phyloP scores from a whole-genome alignment of 2,113 vertebrate species.

The Semicossyphus pulcher region DNA sequence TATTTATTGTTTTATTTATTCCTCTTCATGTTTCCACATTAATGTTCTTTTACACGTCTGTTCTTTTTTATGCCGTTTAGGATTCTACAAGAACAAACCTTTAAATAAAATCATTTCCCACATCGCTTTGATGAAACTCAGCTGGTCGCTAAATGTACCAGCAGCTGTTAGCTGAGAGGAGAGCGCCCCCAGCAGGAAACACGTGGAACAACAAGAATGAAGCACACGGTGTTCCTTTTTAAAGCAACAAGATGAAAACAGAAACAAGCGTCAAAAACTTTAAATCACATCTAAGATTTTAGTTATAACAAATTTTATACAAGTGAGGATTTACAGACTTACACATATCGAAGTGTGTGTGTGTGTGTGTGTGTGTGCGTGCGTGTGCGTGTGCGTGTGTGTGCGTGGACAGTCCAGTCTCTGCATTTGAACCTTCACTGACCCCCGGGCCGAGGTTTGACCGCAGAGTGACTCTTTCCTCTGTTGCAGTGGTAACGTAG shows the following conservation, averaged over 20 bases:
- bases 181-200: constrained; percentile 20
- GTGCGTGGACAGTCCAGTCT: constrained; percentile 1
- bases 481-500: constrained; percentile 37
- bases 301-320: too few relatives aligned
- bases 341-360: background rate
- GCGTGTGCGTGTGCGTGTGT: background rate
- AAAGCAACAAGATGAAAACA: background rate
- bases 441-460: constrained; percentile 50
- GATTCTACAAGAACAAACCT: too few relatives aligned
- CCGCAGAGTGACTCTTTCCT: constrained; percentile 46
- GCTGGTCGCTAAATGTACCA: background rate
- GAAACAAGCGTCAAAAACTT: too few relatives aligned
- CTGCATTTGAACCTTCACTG: constrained; percentile 59
- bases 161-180: background rate
- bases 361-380: background rate
- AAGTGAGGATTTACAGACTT: too few relatives aligned
- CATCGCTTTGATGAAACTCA: background rate
- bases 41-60: too few relatives aligned
- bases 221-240: too few relatives aligned
- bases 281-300: too few relatives aligned
- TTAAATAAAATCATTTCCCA: too few relatives aligned
- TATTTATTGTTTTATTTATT: too few relatives aligned
- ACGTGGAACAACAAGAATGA: background rate
- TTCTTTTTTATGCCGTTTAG: too few relatives aligned
- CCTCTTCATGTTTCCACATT: too few relatives aligned